Conservation (phyloP, 2,113 vertebrate genomes). For the Gymnogyps californianus region DNA sequence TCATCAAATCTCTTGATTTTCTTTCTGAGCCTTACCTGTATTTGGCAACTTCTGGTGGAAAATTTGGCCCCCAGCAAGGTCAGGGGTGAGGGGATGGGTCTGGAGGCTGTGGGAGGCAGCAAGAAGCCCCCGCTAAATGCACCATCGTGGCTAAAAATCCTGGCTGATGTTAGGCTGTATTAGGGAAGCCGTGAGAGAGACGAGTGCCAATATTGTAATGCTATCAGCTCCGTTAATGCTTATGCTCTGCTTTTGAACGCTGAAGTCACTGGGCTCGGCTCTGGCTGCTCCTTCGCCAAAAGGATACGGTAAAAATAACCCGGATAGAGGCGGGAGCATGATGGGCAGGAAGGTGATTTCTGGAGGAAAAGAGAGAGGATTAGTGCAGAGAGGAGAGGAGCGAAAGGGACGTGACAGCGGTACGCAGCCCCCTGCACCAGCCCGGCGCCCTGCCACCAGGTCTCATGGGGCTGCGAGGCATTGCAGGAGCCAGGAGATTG, state of each 20-base stretch:
- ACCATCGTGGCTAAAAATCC: neutral
- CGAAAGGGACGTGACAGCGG: neutral
- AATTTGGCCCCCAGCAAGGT: neutral
- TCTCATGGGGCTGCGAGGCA: neutral
- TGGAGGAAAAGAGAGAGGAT: neutral
- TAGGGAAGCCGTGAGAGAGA: neutral
- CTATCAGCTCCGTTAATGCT: neutral
- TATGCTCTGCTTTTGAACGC: neutral
- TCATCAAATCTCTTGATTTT: neutral
- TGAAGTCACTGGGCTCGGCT: neutral
- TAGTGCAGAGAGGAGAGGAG: neutral
- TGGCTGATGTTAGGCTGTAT: neutral
- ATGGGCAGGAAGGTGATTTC: neutral
- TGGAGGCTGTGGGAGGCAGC: neutral
- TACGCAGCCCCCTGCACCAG: accelerated
- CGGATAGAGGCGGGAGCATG: neutral
- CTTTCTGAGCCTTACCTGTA: neutral
- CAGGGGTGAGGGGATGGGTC: neutral
- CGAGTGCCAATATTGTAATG: neutral
- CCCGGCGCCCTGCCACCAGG: neutral
- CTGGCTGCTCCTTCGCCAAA: neutral
- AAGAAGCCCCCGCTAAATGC: neutral
- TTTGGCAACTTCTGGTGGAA: neutral
- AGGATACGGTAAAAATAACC: neutral
- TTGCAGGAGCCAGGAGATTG: neutral